Conservation (phyloP, 2,888 invertebrate species). For the Orthosia gothica region DNA sequence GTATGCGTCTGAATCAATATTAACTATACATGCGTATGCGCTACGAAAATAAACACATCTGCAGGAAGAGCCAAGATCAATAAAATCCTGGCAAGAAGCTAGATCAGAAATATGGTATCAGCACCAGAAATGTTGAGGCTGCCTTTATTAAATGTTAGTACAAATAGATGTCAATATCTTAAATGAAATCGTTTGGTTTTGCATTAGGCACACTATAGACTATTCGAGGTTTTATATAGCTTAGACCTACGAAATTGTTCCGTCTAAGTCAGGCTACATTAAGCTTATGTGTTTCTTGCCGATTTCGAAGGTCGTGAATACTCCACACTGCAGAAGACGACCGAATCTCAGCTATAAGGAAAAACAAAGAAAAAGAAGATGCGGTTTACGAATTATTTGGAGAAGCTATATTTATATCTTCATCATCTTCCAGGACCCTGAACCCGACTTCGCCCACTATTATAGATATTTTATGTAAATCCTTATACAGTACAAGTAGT, state of each 20-base stretch:
- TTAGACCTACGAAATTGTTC: not conserved
- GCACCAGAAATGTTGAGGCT: not conserved
- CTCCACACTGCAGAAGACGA: no score
- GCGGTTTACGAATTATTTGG: not conserved
- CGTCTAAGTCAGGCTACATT: not conserved
- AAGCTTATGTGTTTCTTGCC: not conserved
- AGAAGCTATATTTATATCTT: no score
- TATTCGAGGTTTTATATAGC: not conserved
- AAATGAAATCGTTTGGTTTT: not conserved
- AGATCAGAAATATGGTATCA: not conserved
- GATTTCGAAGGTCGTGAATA: not conserved
- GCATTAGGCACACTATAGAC: not conserved
- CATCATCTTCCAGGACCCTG: no score
- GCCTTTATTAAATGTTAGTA: not conserved
- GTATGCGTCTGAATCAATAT: slow-evolving; percentile 26
- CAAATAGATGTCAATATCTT: not conserved
- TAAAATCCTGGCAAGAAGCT: slow-evolving; percentile 9
- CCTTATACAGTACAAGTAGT: no score
- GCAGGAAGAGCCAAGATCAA: slow-evolving; percentile 2
- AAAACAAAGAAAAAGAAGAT: no score
- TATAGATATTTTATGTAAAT: no score
- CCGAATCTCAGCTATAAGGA: no score
- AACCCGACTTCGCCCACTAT: no score
- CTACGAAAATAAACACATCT: slow-evolving; percentile 30
- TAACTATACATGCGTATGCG: slow-evolving; percentile 4